A percentile compares a stretch with the other conserved stretches of the same genome.
Conservation (phyloP, 2,113 vertebrate species). For the Laticauda laticaudata region DNA sequence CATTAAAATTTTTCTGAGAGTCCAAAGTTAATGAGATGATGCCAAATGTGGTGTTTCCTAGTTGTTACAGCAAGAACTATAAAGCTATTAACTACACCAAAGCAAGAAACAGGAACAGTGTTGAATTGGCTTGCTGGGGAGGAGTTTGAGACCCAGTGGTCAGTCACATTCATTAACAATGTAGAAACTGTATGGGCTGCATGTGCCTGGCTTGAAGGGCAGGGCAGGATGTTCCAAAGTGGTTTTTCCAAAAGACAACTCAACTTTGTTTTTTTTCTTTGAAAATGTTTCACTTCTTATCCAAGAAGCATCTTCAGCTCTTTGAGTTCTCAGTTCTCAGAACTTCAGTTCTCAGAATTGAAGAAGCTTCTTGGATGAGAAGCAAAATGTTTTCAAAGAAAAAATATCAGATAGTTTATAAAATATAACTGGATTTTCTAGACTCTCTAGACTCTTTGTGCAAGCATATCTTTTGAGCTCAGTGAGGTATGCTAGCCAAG, state of each 20-base stretch:
- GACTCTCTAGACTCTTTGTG: background rate
- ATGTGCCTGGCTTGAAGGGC: background rate
- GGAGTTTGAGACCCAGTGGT: background rate
- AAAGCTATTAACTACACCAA: background rate
- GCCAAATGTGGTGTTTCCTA: background rate
- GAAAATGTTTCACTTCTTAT: no score
- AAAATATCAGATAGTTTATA: background rate
- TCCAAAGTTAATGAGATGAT: background rate
- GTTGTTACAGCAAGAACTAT: background rate
- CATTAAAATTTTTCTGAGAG: background rate
- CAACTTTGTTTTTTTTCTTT: background rate
- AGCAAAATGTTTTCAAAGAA: background rate
- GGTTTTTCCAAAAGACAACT: background rate
- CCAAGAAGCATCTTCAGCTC: no score
- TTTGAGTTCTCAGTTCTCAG: no score
- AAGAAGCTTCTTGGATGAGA: no score
- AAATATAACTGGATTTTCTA: background rate
- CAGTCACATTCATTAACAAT: background rate
- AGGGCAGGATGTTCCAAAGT: background rate
- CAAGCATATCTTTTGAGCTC: background rate
- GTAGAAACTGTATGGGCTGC: background rate
- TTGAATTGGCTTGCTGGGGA: background rate
- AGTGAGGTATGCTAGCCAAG: background rate
- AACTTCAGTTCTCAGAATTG: no score
- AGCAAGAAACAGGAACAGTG: background rate